Conservation (phyloP, 1,140 invertebrate species). For the Drosophila subpulchrella region DNA sequence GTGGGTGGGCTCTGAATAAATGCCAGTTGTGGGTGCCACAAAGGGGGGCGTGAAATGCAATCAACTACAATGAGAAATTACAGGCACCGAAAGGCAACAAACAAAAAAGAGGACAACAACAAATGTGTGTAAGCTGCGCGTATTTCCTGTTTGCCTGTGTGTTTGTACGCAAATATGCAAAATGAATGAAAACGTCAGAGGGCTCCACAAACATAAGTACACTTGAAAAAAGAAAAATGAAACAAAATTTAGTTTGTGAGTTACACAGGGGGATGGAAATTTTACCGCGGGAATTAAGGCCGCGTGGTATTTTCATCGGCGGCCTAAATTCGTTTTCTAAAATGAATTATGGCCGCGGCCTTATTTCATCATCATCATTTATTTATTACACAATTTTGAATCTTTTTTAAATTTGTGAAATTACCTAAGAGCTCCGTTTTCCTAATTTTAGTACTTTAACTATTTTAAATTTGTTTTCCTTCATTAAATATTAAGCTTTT, state of each 20-base stretch:
- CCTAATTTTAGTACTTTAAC: too few species aligned
- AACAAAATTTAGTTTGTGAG: not conserved
- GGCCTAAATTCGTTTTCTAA: too few species aligned
- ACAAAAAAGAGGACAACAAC: conserved; percentile 31
- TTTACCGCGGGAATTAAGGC: too few species aligned
- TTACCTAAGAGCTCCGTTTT: too few species aligned
- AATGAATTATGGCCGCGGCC: too few species aligned
- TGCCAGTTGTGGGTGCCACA: conserved; percentile 20
- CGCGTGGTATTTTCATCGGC: too few species aligned
- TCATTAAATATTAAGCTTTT: too few species aligned
- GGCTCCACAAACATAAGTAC: conserved; percentile 17
- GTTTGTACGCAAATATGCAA: conserved; percentile 41
- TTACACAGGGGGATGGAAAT: too few species aligned
- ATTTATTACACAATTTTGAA: too few species aligned
- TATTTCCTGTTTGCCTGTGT: conserved; percentile 68
- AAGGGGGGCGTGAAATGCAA: conserved; percentile 59
- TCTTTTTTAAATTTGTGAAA: too few species aligned
- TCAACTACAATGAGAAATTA: conserved; percentile 78
- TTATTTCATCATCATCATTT: too few species aligned
- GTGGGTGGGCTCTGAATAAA: conserved; percentile 63
- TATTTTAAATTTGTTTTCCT: too few species aligned
- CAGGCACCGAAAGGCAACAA: conserved; percentile 42
- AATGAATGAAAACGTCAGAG: conserved; percentile 65
- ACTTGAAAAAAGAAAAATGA: not conserved
- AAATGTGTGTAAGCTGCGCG: conserved; percentile 56